phyloP scores from a whole-genome alignment of 1,140 invertebrate species.

The Neodiprion lecontei region DNA sequence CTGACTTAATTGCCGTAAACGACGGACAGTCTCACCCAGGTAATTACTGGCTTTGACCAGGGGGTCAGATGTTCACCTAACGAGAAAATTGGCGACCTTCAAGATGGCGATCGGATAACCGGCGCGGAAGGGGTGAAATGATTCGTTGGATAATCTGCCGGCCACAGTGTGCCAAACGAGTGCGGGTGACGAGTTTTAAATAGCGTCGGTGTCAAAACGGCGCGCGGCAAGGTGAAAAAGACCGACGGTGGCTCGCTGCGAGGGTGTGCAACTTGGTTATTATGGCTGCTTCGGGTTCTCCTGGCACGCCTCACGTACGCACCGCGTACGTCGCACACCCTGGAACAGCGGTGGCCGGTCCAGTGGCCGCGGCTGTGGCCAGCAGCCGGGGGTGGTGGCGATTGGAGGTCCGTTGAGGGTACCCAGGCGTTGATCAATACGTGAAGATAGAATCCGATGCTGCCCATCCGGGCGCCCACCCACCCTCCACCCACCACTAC shows the following conservation, averaged over 20 bases:
- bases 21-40: no score
- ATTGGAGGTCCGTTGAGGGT: slow-evolving; percentile 53
- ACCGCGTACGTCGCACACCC: background rate
- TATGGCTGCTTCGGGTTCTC: background rate
- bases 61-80: no score
- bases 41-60: no score
- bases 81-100: no score
- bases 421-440: slow-evolving; percentile 64
- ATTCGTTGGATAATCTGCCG: no score
- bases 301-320: background rate
- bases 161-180: no score
- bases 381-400: slow-evolving; percentile 56
- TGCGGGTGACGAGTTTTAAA: background rate
- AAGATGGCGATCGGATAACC: no score
- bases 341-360: slow-evolving; percentile 42
- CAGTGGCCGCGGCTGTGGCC: slow-evolving; percentile 59
- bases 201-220: background rate
- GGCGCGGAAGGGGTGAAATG: no score
- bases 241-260: no score
- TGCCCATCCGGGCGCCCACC: slow-evolving; percentile 45
- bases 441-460: slow-evolving; percentile 64
- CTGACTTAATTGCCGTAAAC: no score
- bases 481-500: background rate
- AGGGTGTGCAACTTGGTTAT: background rate
- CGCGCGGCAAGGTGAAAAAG: background rate